phyloP scores from a whole-genome alignment of 2,888 invertebrate species.

The Slavum lentiscoides region DNA sequence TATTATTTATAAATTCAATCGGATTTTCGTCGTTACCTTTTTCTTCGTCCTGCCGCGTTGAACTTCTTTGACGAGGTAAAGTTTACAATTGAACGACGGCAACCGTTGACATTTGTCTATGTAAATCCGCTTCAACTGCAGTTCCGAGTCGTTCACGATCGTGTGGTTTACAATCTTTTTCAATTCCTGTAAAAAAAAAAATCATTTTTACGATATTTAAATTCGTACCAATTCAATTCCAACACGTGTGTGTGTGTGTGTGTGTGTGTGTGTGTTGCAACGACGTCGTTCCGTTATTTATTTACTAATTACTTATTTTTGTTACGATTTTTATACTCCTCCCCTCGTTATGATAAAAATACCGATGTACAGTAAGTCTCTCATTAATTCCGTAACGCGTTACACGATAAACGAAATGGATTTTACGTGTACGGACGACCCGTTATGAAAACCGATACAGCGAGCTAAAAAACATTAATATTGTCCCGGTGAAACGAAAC shows the following conservation, averaged over 20 bases:
- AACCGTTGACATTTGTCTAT: slow-evolving; percentile 67
- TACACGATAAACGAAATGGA: slow-evolving; percentile 44
- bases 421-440: slow-evolving; percentile 36
- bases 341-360: no score
- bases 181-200: slow-evolving; percentile 63
- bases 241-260: no score
- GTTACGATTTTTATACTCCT: no score
- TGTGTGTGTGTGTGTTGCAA: no score
- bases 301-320: not conserved
- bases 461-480: not conserved
- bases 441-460: slow-evolving; percentile 13
- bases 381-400: not conserved
- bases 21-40: slow-evolving; percentile 61
- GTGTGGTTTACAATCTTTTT: slow-evolving; percentile 69
- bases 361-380: not conserved
- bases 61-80: slow-evolving; percentile 68
- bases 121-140: slow-evolving; percentile 68
- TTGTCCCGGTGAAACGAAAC: not conserved
- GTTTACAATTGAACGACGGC: slow-evolving; percentile 67
- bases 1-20: no score
- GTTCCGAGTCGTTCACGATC: slow-evolving; percentile 67
- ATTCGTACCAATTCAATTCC: no score
- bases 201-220: no score
- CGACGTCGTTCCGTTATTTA: not conserved
- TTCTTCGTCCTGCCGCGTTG: slow-evolving; percentile 66